Evolutionary conservation across 2,888 invertebrate species (phyloP), one percentile per base, ranked within the genome.

Genomic region (Sisyra nigra): DNA sequence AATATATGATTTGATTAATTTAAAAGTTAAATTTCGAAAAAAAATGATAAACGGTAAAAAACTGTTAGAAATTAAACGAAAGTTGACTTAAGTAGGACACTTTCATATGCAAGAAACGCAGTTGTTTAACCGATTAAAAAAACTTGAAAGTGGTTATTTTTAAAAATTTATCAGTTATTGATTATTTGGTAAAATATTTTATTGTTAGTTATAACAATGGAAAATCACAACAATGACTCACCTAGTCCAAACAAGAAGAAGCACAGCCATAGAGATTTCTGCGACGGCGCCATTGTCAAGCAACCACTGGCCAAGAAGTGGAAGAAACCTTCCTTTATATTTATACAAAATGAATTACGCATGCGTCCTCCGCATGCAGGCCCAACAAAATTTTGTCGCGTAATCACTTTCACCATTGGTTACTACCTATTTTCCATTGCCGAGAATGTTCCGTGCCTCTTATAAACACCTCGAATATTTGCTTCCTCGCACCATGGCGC

Each of bases 291-390:
- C 64, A 64, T 64, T 35, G 45, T 36, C 15, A 52, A 54, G 57
- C 56, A 53, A 58, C 56, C 61, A 62, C 62, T 61, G 60, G 57
- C 59, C 55, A 61, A 63, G 62, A 60, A 62, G 60, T 61, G 62
- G 56, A 49, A 51, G 52, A 53, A 48, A 55, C 53, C 53, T 55
- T 55, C 56, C 57, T 63, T 61, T 63, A 60, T 63, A 63, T 63
- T 63, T 65, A 65, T 65, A 65, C 53, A 50, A 53, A 47, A 53
- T 48, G 51, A 49, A 52, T 57, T 56, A 57, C 61, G 62, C 62
- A 57, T 60, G 60, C 56, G 62, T 53, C 46, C 48, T 47, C 24
- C 3, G 24, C 24, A 24, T 24, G 7, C 24, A 3, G 5, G 24
- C 3, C 24, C 24, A 24, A n/a, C n/a, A n/a, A n/a, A n/a, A 24